These are phyloP conservation scores for Coracopsis vasa DNA, from an alignment of 2,113 vertebrate genomes.

Conservation along the genomic window DNA sequence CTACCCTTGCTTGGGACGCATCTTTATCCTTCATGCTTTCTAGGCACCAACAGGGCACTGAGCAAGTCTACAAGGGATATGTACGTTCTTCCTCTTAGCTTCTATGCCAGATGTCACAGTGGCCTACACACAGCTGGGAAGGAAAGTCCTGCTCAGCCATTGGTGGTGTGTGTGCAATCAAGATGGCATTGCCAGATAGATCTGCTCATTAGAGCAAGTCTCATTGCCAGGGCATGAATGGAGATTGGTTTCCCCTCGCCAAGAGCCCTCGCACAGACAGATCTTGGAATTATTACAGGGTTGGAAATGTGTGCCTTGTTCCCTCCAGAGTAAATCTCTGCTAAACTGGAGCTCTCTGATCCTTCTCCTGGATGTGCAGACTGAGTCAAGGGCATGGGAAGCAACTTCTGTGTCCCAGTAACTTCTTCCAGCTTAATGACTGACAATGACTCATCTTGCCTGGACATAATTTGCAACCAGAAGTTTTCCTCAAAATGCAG, in stretches of 20 bases:
- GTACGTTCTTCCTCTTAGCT: background rate
- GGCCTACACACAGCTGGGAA: background rate
- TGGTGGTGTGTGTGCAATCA: accelerated
- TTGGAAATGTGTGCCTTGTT: background rate
- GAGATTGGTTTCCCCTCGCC: background rate
- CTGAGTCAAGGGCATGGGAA: background rate
- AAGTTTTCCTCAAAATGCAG: background rate
- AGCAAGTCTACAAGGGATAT: background rate
- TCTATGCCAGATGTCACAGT: background rate
- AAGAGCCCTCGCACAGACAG: background rate
- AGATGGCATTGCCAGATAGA: background rate
- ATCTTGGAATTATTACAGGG: background rate
- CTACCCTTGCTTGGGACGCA: accelerated
- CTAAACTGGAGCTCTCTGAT: background rate
- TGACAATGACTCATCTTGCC: background rate
- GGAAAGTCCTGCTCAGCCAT: background rate
- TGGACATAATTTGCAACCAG: background rate
- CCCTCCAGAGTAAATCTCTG: background rate
- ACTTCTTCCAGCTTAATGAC: background rate
- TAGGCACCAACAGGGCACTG: background rate
- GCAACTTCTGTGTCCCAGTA: background rate
- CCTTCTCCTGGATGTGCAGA: background rate
- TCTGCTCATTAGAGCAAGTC: background rate
- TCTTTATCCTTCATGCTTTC: background rate
- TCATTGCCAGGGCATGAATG: background rate